A percentile compares a stretch with the other conserved stretches of the same genome.
Conservation (phyloP, 2,888 invertebrate species). For the Terebella lapidaria region DNA sequence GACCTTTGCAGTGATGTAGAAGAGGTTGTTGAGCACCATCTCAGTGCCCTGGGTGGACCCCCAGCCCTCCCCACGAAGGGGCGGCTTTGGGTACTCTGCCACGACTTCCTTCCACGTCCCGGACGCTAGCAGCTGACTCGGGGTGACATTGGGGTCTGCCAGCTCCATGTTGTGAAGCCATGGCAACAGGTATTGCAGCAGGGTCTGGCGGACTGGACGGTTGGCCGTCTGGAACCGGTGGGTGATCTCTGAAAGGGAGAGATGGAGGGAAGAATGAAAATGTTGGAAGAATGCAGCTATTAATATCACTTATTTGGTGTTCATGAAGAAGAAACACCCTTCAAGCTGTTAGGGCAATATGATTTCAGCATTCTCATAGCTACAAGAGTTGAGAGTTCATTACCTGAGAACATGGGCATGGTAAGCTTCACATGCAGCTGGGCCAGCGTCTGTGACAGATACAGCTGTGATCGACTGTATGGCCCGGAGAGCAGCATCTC, state of each 20-base stretch:
- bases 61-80: conserved; percentile 84
- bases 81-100: conserved; percentile 53
- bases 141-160: conserved; percentile 91
- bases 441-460: conserved; percentile 73
- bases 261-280: too few species aligned
- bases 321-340: too few species aligned
- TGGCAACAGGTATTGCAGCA: conserved; percentile 87
- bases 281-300: too few species aligned
- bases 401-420: conserved; percentile 99
- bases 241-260: conserved; percentile 79
- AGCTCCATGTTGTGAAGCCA: conserved; percentile 99
- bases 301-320: too few species aligned
- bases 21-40: conserved; percentile 97
- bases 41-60: conserved; percentile 97
- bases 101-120: conserved; percentile 49
- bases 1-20: conserved; percentile 82
- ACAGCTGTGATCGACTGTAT: conserved; percentile 69
- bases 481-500: conserved; percentile 66
- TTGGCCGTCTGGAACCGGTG: conserved; percentile 93
- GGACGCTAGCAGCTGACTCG: conserved; percentile 44
- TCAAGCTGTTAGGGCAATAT: too few species aligned
- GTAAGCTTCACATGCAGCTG: conserved; percentile 94
- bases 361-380: too few species aligned
- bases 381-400: too few species aligned
- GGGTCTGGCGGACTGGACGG: conserved; percentile 82